A percentile compares a stretch with the other conserved stretches of the same genome.
These are phyloP conservation scores for Marisa cornuarietis DNA, from an alignment of 1,140 invertebrate genomes.

Conservation along the genomic window DNA sequence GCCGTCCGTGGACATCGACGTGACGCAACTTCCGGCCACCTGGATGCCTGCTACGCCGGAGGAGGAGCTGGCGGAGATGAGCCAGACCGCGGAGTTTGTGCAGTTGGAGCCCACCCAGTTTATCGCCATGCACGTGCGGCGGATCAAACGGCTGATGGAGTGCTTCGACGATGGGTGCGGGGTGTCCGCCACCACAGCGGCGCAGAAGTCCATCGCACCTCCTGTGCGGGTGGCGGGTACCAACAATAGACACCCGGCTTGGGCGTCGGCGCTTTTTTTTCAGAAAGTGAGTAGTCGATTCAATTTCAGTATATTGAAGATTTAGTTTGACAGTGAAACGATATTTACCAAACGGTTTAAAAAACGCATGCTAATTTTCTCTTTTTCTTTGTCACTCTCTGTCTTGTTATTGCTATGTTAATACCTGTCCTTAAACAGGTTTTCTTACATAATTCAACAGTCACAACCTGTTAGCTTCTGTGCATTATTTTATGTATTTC, in stretches of 20 bases:
- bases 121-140: slow-evolving; percentile 36
- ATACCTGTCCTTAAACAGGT: no score
- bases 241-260: slow-evolving; percentile 44
- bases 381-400: no score
- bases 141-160: slow-evolving; percentile 43
- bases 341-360: no score
- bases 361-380: no score
- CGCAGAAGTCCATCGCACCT: slow-evolving; percentile 47
- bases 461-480: no score
- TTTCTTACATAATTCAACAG: no score
- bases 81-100: slow-evolving; percentile 37
- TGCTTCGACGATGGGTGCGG: slow-evolving; percentile 44
- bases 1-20: slow-evolving; percentile 20
- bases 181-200: slow-evolving; percentile 44
- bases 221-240: slow-evolving; percentile 39
- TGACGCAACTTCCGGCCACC: slow-evolving; percentile 21
- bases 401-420: no score
- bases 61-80: slow-evolving; percentile 35
- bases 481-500: no score
- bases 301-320: no score
- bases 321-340: no score
- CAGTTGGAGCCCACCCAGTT: slow-evolving; percentile 38
- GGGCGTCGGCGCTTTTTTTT: slow-evolving; percentile 42
- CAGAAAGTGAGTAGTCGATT: slow-evolving; percentile 30
- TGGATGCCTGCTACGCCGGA: slow-evolving; percentile 25